phyloP scores from a whole-genome alignment of 2,113 vertebrate genomes.

The Rhea americana region DNA sequence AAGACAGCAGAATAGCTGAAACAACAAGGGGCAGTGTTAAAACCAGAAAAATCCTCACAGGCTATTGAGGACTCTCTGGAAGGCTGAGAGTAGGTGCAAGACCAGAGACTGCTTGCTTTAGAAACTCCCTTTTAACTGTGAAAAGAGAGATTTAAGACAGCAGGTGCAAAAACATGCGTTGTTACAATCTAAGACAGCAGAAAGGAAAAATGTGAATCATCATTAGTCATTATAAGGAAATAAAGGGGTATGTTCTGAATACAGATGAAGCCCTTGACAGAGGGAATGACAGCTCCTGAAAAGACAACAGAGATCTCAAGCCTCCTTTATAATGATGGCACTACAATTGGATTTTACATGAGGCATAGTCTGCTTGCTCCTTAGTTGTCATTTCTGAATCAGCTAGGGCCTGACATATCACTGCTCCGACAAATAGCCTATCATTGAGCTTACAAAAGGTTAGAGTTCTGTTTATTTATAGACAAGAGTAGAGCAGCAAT shows the following conservation, averaged over 20 bases:
- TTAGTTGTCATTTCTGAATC: constrained; percentile 55
- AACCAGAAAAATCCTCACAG: neutral
- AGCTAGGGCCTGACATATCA: neutral
- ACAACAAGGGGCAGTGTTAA: neutral
- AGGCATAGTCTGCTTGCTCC: constrained; percentile 9
- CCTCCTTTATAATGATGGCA: neutral
- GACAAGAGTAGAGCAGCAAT: constrained; percentile 9
- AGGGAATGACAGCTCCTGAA: constrained; percentile 39
- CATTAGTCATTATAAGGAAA: constrained; percentile 64
- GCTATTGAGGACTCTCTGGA: neutral
- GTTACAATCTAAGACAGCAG: neutral
- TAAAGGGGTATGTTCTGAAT: constrained; percentile 39
- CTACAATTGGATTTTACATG: constrained; percentile 39
- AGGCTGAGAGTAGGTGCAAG: neutral
- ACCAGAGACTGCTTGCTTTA: neutral
- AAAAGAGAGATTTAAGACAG: constrained; percentile 7
- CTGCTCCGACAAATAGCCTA: constrained; percentile 56
- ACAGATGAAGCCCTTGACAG: constrained; percentile 36
- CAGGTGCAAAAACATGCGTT: neutral
- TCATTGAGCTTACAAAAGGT: constrained; percentile 37
- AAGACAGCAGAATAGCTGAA: constrained; percentile 14
- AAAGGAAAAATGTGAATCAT: constrained; percentile 45
- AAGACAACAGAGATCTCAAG: constrained; percentile 48
- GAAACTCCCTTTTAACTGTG: neutral
- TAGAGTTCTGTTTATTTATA: constrained; percentile 55